Conservation (phyloP, 1,140 invertebrate genomes). For the Drosophila nikananu region DNA sequence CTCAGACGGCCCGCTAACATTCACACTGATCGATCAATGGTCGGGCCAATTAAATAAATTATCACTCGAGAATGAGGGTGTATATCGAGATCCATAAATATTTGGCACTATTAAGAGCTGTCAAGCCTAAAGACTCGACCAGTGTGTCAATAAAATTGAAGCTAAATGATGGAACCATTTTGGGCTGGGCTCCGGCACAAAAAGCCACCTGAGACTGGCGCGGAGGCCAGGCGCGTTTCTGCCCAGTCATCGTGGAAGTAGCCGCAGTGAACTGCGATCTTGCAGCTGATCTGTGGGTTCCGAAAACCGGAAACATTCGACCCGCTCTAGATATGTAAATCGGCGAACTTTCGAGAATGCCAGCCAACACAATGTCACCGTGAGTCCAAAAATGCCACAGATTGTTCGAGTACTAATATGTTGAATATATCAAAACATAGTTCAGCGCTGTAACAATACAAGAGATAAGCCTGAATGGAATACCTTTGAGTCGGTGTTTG, state of each 20-base stretch:
- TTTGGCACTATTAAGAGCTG: constrained; percentile 61
- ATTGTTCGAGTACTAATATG: constrained; percentile 5
- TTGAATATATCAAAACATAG: constrained; percentile 4
- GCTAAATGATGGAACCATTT: constrained; percentile 14
- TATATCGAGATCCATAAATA: constrained; percentile 53
- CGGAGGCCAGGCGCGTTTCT: constrained; percentile 33
- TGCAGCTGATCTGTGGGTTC: constrained; percentile 24
- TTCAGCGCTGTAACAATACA: constrained; percentile 5
- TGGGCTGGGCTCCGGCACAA: constrained; percentile 34
- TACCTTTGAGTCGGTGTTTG: constrained; percentile 19
- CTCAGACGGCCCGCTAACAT: constrained; percentile 12
- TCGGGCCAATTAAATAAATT: constrained; percentile 45
- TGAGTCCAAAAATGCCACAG: constrained; percentile 3
- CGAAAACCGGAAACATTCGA: constrained; percentile 32
- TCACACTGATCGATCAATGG: constrained; percentile 25
- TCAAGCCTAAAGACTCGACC: constrained; percentile 24
- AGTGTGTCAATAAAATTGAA: constrained; percentile 42
- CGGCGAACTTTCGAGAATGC: constrained; percentile 27
- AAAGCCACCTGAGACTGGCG: constrained; percentile 9
- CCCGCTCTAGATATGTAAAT: constrained; percentile 42
- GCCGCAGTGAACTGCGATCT: not conserved
- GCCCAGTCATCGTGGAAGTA: constrained; percentile 32
- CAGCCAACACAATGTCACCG: constrained; percentile 19
- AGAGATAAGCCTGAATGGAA: constrained; percentile 25
- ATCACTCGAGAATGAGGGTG: constrained; percentile 30